These are phyloP conservation scores for Crossoptilon crossoptilon DNA, from an alignment of 2,797 vertebrate species.

Conservation along the genomic window DNA sequence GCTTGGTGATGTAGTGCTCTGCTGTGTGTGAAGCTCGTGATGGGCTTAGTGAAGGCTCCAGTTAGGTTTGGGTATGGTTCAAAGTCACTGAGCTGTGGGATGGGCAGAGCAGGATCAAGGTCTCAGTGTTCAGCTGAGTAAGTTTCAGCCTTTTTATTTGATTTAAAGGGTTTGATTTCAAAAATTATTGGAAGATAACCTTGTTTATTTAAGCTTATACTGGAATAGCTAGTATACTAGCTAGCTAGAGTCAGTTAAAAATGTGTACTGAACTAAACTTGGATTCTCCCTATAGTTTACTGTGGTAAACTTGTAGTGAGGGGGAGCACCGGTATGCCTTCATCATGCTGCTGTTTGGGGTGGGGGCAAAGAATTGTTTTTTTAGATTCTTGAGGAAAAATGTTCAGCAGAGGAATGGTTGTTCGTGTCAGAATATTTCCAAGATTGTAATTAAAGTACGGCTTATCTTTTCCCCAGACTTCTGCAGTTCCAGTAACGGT, in stretches of 20 bases:
- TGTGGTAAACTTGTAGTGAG: not conserved
- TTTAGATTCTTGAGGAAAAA: not conserved
- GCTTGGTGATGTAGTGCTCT: not conserved
- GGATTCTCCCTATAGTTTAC: not conserved
- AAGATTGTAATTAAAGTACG: not conserved
- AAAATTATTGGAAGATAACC: not conserved
- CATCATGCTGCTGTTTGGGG: not conserved
- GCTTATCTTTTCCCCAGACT: slow-evolving; percentile 80
- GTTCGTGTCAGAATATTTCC: not conserved
- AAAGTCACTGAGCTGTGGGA: slow-evolving; percentile 48
- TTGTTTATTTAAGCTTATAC: not conserved
- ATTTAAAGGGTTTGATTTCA: slow-evolving; percentile 6
- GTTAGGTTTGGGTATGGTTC: slow-evolving; percentile 26
- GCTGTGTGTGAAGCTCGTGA: not conserved
- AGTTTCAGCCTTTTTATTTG: slow-evolving; percentile 53
- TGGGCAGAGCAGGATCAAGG: slow-evolving; percentile 37
- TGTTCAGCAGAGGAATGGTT: not conserved
- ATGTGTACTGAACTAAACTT: not conserved
- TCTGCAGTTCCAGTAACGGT: slow-evolving; percentile 88
- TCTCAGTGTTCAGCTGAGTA: slow-evolving; percentile 51
- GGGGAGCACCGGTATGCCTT: not conserved
- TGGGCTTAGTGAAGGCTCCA: slow-evolving; percentile 54
- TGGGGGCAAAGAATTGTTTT: not conserved
- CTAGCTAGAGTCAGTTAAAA: not conserved
- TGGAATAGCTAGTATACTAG: not conserved